Conservation (phyloP, 2,888 invertebrate genomes). For the Lydus trimaculatus region DNA sequence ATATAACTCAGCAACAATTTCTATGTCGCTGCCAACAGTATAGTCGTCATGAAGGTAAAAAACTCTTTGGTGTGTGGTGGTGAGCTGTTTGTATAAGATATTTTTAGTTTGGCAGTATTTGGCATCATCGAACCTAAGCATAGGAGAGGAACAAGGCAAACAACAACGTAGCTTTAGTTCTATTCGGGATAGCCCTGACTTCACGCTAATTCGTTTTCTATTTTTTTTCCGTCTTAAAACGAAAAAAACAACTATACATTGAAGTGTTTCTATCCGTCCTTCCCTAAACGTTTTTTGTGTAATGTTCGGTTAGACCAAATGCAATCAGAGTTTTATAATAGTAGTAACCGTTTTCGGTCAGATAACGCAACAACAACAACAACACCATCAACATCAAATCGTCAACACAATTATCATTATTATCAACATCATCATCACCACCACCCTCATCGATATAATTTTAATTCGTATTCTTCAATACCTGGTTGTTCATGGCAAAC, state of each 20-base stretch:
- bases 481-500: background rate
- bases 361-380: background rate
- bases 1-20: slow-evolving; percentile 42
- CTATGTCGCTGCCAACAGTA: slow-evolving; percentile 22
- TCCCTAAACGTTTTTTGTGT: background rate
- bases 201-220: slow-evolving; percentile 36
- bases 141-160: slow-evolving; percentile 38
- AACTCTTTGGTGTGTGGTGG: slow-evolving; percentile 35
- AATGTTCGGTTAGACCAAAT: background rate
- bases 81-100: slow-evolving; percentile 56
- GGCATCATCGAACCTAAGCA: slow-evolving; percentile 61
- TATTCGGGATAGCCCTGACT: slow-evolving; percentile 48
- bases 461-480: background rate
- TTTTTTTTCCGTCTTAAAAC: background rate
- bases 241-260: background rate
- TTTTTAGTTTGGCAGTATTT: slow-evolving; percentile 75
- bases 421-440: background rate
- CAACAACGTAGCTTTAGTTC: slow-evolving; percentile 39
- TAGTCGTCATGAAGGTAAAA: slow-evolving; percentile 37
- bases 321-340: slow-evolving; percentile 6
- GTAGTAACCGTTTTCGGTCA: slow-evolving; percentile 6
- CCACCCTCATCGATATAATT: background rate
- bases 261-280: background rate
- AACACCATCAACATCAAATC: background rate
- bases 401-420: background rate